Base-by-base conservation (phyloP, 2,113 vertebrate species). In the Xiphophorus hellerii region DNA sequence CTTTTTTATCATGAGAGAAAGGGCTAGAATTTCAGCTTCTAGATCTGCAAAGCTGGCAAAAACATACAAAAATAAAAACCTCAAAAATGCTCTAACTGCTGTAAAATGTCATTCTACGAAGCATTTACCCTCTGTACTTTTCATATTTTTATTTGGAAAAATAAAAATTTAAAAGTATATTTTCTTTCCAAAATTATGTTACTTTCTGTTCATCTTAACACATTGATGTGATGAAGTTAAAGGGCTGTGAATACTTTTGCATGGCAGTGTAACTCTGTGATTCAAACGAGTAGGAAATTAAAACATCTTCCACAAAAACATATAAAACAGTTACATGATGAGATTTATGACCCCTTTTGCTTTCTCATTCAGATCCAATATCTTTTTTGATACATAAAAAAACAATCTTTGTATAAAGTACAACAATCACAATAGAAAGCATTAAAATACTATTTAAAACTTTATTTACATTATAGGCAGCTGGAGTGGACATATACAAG, bases 401-500 rank as follows among this genome's bases (percentile, higher is more conserved):
- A 20, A 7, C 7, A 66, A 84, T 78, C 76, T 76, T 85, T 69
- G 73, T 81, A 86, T 65, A 84, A 76, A 88, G 76, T 87, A 86
- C 79, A 93, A 84, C 66, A 76, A 44, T 88, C 62, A 87, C 85
- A 87, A 91, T 89, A 85, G 78, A 88, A 79, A 71, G 84, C 87
- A 92, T 85, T 89, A 87, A 90, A 90, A 89, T 77, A 88, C 85
- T 91, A 92, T 94, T 87, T 92, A 25, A 76, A 81, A 82, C 62
- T 84, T 65, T 90, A 93, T 92, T 89, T 92, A 93, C 91, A 93
- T 30, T 51, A 80, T 27, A 87, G 76, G 72, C 79, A 85, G 51
- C 76, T 72, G 75, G 35, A 62, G 44, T 77, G 66, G 75, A 78
- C 62, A 64, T 72, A 67, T 54, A 69, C 83, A 87, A 74, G 76